Conservation (phyloP, 2,113 vertebrate genomes). For the Entomyzon cyanotis region DNA sequence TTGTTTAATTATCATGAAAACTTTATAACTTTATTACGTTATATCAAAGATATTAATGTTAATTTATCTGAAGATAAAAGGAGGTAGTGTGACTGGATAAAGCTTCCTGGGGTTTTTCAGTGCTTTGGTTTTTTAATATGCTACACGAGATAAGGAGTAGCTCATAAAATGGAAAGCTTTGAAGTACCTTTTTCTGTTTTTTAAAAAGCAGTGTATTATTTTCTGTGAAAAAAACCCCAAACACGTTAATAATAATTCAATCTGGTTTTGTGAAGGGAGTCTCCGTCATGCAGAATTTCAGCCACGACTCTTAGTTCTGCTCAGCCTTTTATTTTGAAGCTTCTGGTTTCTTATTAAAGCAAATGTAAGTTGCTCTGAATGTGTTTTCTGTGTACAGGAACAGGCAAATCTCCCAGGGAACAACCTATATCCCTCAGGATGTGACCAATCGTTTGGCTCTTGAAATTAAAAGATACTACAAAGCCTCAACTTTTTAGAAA, state of each 20-base stretch:
- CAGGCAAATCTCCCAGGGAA: conserved; percentile 46
- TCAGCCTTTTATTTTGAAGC: conserved; percentile 51
- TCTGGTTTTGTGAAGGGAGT: neutral
- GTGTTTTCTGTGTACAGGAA: neutral
- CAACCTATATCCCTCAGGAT: conserved; percentile 55
- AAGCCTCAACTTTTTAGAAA: conserved; percentile 23
- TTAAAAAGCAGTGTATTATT: neutral
- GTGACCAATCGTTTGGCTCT: conserved; percentile 53
- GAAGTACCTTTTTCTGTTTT: neutral
- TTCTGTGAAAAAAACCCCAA: neutral
- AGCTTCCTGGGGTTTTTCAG: neutral
- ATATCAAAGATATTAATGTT: neutral
- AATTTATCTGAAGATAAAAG: neutral
- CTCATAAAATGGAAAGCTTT: neutral
- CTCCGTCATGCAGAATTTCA: neutral
- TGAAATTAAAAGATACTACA: conserved; percentile 51
- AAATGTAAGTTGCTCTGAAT: conserved; percentile 55
- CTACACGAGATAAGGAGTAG: neutral
- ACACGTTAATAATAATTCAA: neutral
- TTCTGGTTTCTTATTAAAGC: conserved; percentile 42
- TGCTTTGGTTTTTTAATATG: neutral
- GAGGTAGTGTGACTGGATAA: neutral
- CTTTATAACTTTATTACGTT: neutral
- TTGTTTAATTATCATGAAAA: neutral
- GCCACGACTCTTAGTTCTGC: neutral